phyloP scores from a whole-genome alignment of 2,888 invertebrate species.

The Belgica antarctica region DNA sequence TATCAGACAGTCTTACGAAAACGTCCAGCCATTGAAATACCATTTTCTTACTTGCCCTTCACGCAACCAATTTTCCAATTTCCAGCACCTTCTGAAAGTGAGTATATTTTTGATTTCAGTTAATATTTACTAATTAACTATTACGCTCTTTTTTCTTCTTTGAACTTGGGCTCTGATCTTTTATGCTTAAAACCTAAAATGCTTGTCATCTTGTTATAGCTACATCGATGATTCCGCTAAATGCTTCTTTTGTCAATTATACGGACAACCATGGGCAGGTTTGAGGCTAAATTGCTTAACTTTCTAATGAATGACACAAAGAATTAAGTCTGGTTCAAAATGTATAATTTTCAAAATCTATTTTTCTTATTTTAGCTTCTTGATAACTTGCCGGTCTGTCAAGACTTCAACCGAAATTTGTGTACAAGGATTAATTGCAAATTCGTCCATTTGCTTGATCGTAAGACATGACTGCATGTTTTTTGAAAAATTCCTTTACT shows the following conservation, averaged over 20 bases:
- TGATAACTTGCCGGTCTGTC: constrained; percentile 99
- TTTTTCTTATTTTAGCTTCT: constrained; percentile 50
- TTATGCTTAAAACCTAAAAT: not conserved
- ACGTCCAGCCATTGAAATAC: not conserved
- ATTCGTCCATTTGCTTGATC: constrained; percentile 97
- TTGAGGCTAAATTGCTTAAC: constrained; percentile 55
- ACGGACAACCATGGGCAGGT: constrained; percentile 96
- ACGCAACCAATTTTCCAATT: not conserved
- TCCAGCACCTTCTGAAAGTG: constrained; percentile 11
- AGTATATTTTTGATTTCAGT: not conserved
- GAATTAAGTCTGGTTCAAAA: not conserved
- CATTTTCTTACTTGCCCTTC: not conserved
- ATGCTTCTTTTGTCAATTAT: constrained; percentile 92
- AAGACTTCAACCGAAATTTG: constrained; percentile 99
- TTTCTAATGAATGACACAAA: not conserved
- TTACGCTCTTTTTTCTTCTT: not conserved
- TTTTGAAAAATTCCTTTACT: constrained; percentile 45
- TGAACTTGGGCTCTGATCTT: not conserved
- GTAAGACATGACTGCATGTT: constrained; percentile 59
- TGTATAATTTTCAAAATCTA: not conserved
- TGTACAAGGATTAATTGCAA: constrained; percentile 96
- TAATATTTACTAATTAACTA: not conserved
- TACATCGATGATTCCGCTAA: constrained; percentile 71
- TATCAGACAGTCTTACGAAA: not conserved
- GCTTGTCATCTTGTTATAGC: too few relatives aligned